A percentile compares a stretch with the other conserved stretches of the same genome.
Conservation (phyloP, 1,140 invertebrate genomes). For the Lethrus apterus region DNA sequence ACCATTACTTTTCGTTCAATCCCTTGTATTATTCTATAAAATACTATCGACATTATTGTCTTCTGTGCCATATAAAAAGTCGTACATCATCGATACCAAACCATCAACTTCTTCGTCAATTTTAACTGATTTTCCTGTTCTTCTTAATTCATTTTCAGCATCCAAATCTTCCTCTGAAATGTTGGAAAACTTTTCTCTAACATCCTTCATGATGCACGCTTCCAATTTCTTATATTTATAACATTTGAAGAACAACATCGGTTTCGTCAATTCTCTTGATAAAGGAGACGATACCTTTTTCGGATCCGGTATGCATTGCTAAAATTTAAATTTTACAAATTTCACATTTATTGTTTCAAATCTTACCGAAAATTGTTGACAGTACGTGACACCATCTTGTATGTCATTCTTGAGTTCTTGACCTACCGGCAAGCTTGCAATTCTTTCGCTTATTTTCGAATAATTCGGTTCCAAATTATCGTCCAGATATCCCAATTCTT, state of each 20-base stretch:
- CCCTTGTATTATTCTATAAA: conserved; percentile 5
- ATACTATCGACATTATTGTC: conserved; percentile 39
- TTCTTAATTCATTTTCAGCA: conserved; percentile 47
- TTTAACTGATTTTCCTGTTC: conserved; percentile 32
- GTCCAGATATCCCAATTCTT: conserved; percentile 59
- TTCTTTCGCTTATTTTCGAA: conserved; percentile 50
- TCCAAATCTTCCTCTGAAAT: conserved; percentile 49
- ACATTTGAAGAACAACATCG: conserved; percentile 63
- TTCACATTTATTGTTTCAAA: not conserved
- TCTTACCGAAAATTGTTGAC: conserved; percentile 56
- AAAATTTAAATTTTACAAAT: conserved; percentile 19
- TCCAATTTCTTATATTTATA: conserved; percentile 64
- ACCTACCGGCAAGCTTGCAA: conserved; percentile 49
- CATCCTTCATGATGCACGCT: conserved; percentile 61
- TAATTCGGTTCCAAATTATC: conserved; percentile 56
- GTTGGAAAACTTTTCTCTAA: conserved; percentile 49
- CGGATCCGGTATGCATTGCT: conserved; percentile 59
- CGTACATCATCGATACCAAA: conserved; percentile 48
- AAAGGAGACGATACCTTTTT: conserved; percentile 52
- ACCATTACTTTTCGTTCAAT: no score
- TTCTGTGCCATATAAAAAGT: conserved; percentile 47
- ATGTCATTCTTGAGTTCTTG: conserved; percentile 54
- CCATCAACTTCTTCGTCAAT: conserved; percentile 41
- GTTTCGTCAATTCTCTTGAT: conserved; percentile 52
- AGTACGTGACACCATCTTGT: conserved; percentile 54